Base-by-base conservation (phyloP, 2,113 vertebrate genomes). In the Rhinogobius similis region DNA sequence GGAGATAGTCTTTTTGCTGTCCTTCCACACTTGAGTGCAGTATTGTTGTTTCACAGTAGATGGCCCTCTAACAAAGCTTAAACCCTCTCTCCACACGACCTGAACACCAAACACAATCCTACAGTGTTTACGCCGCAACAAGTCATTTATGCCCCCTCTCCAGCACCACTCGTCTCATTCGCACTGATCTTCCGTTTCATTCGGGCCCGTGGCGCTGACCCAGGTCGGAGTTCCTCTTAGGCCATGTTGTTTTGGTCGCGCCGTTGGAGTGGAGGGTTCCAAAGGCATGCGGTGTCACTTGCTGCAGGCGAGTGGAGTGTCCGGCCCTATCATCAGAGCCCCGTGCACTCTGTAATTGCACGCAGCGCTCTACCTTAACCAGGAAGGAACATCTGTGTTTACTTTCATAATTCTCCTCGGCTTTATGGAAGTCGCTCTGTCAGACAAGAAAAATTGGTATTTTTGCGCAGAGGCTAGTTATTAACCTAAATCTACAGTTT, bases 371-470 rank as follows among this genome's bases (percentile, higher is more conserved):
- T 67, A 78, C 72, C 62, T n/a, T 1, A 67, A 87, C 78, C 79
- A 89, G 86, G 82, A 90, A 90, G 87, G 83, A 92, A 92, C 92
- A 93, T 83, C 90, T 93, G 89, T 83, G 76, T 76, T 83, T 85
- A 88, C 86, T 88, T 88, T 90, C 80, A 90, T 87, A 90, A 83
- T 85, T 90, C 71, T 75, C 66, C 68, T 68, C 27, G 44, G 65
- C 52, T 86, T 88, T 85, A 44, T 82, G 68, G 48, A 53, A 74
- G 77, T 61, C 75, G 62, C 70, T 48, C 75, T 76, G n/a, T 1
- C 72, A 70, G 59, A 39, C 21, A 61, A 61, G 77, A 87, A 76
- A 85, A 82, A 84, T 59, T 64, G 23, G 23, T 68, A 58, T 80
- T 83, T 53, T 13, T 18, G 43, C 53, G 21, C 41, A 80, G 73